These are phyloP conservation scores for Shargacucullia verbasci DNA, from an alignment of 2,888 invertebrate species.

Conservation along the genomic window DNA sequence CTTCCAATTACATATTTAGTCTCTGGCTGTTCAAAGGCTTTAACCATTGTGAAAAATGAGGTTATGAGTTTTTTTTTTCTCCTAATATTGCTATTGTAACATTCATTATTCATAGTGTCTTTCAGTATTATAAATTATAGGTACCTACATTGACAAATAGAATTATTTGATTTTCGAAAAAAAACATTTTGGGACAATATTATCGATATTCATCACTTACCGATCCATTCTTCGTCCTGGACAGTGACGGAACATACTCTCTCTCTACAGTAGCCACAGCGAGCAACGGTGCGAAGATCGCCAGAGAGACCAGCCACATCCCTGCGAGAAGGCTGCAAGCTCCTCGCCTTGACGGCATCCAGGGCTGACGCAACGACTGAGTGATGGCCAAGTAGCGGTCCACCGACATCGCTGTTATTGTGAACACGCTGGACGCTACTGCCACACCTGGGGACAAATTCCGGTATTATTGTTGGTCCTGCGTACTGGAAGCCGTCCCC, in stretches of 20 bases:
- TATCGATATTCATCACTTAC: constrained; percentile 62
- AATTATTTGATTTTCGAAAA: too few relatives aligned
- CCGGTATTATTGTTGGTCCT: neutral
- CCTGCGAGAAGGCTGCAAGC: constrained; percentile 90
- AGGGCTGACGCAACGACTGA: constrained; percentile 92
- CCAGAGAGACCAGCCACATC: constrained; percentile 91
- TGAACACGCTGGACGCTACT: constrained; percentile 94
- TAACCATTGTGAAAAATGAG: too few relatives aligned
- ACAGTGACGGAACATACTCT: constrained; percentile 76
- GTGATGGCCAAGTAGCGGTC: constrained; percentile 93
- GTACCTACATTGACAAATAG: too few relatives aligned
- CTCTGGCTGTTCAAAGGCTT: too few relatives aligned
- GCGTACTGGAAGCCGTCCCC: too few relatives aligned
- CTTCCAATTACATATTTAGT: too few relatives aligned
- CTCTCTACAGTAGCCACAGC: constrained; percentile 84
- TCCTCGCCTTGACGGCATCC: constrained; percentile 91
- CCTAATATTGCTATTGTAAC: too few relatives aligned
- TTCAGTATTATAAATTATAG: too few relatives aligned
- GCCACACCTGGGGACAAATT: constrained; percentile 90
- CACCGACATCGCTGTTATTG: constrained; percentile 94
- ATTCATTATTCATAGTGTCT: too few relatives aligned
- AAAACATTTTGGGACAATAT: too few relatives aligned
- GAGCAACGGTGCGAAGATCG: constrained; percentile 91
- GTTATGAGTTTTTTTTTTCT: too few relatives aligned
- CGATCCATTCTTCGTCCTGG: constrained; percentile 75